Conservation (phyloP, 2,888 invertebrate species). For the Campoplex capitator region DNA sequence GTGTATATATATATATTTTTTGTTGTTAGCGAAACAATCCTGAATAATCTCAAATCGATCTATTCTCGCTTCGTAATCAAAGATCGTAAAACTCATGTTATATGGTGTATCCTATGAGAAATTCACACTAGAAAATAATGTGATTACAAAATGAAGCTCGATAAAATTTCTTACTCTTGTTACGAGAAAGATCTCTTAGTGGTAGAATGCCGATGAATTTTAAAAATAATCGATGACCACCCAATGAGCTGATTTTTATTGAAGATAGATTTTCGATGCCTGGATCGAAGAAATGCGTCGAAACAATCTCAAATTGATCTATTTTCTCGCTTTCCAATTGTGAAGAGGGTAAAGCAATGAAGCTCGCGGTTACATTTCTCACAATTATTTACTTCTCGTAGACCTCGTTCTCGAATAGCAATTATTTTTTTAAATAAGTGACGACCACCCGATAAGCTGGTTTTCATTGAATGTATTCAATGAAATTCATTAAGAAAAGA, state of each 20-base stretch:
- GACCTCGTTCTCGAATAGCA: no score
- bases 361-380: no score
- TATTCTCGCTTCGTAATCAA: slow-evolving; percentile 12
- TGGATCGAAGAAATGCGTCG: no score
- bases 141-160: background rate
- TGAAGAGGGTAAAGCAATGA: no score
- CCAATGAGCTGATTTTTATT: background rate
- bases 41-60: slow-evolving; percentile 18
- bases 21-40: slow-evolving; percentile 10
- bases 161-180: background rate
- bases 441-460: background rate
- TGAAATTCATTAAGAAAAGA: background rate
- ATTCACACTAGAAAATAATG: background rate
- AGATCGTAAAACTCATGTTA: background rate
- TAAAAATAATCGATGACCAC: background rate
- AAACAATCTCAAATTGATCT: no score
- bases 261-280: no score
- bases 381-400: no score
- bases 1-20: background rate
- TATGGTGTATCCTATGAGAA: background rate
- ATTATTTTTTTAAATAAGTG: background rate
- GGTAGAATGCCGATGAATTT: background rate
- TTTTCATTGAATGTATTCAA: background rate
- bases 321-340: no score
- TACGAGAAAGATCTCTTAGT: background rate